Evolutionary conservation across 2,113 vertebrate genomes (phyloP).

Genomic region (Cygnus buccinator): DNA sequence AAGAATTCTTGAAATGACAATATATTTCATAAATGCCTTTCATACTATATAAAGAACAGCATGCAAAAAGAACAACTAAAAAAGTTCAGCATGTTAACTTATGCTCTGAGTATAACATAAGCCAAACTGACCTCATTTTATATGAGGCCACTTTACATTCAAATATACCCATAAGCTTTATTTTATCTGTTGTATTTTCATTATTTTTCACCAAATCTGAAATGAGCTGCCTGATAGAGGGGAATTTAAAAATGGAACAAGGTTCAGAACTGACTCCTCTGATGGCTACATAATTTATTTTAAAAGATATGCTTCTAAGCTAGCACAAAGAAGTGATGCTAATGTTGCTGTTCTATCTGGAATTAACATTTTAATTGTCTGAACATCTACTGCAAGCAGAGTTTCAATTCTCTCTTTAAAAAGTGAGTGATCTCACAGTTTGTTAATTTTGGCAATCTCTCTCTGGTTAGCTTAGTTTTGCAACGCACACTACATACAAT

Average conservation of each 20-base stretch:
- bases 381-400: not conserved
- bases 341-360: not conserved
- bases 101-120: conserved; percentile 31
- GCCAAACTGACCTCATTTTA: conserved; percentile 70
- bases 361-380: conserved; percentile 14
- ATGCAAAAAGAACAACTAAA: conserved; percentile 46
- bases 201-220: conserved; percentile 69
- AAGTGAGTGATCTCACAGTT: not conserved
- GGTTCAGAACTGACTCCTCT: not conserved
- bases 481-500: not conserved
- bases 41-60: conserved; percentile 39
- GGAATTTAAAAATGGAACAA: conserved; percentile 48
- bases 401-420: not conserved
- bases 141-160: conserved; percentile 45
- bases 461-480: not conserved
- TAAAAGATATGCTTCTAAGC: conserved; percentile 36
- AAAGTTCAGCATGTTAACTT: conserved; percentile 43
- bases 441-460: conserved; percentile 9
- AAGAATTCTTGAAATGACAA: conserved; percentile 65
- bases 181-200: conserved; percentile 71
- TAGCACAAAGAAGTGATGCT: not conserved
- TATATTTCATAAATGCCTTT: conserved; percentile 59
- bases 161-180: conserved; percentile 54
- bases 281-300: conserved; percentile 27
- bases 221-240: conserved; percentile 25